These are phyloP conservation scores for Stenichneumon culpator DNA, from an alignment of 2,888 invertebrate species.

Conservation along the genomic window DNA sequence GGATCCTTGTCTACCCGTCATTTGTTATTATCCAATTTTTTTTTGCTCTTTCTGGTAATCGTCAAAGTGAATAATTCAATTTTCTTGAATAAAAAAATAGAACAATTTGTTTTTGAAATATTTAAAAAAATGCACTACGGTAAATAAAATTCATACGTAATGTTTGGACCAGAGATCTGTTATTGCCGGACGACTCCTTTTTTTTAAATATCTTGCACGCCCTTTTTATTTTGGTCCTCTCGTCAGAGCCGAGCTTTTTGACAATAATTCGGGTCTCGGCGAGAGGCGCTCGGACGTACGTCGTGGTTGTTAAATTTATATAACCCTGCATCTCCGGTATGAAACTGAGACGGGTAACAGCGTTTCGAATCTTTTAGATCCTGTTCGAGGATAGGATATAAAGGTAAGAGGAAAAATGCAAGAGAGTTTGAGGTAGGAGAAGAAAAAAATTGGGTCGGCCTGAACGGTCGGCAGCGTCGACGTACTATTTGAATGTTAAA, in stretches of 20 bases:
- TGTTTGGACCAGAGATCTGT: neutral
- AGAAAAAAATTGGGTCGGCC: constrained; percentile 68
- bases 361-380: constrained; percentile 41
- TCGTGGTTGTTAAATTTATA: constrained; percentile 47
- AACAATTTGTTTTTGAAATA: neutral
- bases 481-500: constrained; percentile 70
- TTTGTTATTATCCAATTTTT: too few species aligned
- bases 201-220: constrained; percentile 2
- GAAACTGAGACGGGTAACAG: constrained; percentile 31
- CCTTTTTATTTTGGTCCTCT: constrained; percentile 23
- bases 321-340: constrained; percentile 1
- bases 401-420: constrained; percentile 8
- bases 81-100: too few species aligned
- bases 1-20: too few species aligned
- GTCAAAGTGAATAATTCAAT: too few species aligned
- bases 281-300: constrained; percentile 29
- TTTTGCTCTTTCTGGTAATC: too few species aligned
- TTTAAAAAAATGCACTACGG: neutral
- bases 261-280: constrained; percentile 36
- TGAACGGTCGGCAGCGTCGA: constrained; percentile 56
- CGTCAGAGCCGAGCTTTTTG: constrained; percentile 35
- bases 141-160: neutral
- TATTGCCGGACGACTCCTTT: constrained; percentile 34
- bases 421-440: constrained; percentile 33
- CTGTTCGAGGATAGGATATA: constrained; percentile 22